Evolutionary conservation across 2,797 vertebrate species (phyloP).

Genomic region (Molossus alvarezi): DNA sequence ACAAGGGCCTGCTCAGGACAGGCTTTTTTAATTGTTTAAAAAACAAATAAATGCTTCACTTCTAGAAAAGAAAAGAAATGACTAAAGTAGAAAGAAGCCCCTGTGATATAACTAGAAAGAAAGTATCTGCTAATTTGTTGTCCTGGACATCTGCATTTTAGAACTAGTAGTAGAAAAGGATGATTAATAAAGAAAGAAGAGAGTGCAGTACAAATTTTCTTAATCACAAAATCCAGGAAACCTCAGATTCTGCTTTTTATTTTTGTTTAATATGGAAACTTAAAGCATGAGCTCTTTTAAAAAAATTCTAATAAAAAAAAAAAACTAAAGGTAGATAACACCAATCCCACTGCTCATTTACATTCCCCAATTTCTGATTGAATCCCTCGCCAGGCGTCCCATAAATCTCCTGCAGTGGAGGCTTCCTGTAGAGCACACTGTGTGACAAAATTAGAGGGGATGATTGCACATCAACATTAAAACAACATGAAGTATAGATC

Average conservation of each 20-base stretch:
- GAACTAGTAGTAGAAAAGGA: slow-evolving; percentile 43
- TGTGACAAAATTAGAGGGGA: slow-evolving; percentile 80
- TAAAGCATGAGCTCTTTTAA: slow-evolving; percentile 68
- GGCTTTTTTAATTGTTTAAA: slow-evolving; percentile 76
- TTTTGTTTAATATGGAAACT: slow-evolving; percentile 66
- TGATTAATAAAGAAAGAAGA: slow-evolving; percentile 72
- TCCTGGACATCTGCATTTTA: slow-evolving; percentile 35
- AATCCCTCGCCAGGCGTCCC: slow-evolving; percentile 76
- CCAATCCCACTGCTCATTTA: slow-evolving; percentile 85
- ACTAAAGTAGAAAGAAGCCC: slow-evolving; percentile 11
- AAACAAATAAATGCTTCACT: slow-evolving; percentile 79
- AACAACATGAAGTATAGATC: slow-evolving; percentile 78
- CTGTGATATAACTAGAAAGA: slow-evolving; percentile 53
- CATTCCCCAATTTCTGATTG: slow-evolving; percentile 82
- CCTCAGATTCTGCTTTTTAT: slow-evolving; percentile 31
- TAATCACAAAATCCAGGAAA: slow-evolving; percentile 72
- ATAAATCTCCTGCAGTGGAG: slow-evolving; percentile 82
- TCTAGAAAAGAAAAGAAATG: slow-evolving; percentile 4
- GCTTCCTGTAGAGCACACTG: slow-evolving; percentile 78
- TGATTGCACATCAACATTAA: slow-evolving; percentile 79
- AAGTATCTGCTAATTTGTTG: slow-evolving; percentile 66
- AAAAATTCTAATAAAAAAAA: slow-evolving; percentile 73
- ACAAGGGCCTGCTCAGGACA: neutral
- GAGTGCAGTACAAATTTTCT: slow-evolving; percentile 63
- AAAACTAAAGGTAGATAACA: slow-evolving; percentile 80